Base-by-base conservation (phyloP, 2,888 invertebrate genomes). In the Mimachlamys varia region DNA sequence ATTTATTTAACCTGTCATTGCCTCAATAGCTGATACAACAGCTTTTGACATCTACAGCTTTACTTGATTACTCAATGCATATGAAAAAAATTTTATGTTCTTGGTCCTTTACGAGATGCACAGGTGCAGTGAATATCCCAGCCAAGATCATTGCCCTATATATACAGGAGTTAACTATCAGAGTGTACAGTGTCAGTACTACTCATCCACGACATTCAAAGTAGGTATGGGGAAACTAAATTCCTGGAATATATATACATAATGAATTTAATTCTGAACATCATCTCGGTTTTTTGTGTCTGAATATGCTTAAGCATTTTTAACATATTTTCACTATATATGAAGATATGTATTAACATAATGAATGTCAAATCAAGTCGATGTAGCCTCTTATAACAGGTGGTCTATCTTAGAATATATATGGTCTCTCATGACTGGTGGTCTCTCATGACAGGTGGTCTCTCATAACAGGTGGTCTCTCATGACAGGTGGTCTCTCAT, bases 211-310 rank as follows among this genome's bases (percentile, higher is more conserved):
- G 12, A 10, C 76, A 76, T 33, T 76, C 27, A 76, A 76, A 58
- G 58, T 58, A 58, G 58, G 76, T 76, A 76, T 27, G 76, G 33
- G 33, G 27, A 76, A 76, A 76, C 76, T 76, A 76, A 33, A 76
- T 76, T 76, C 76, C 76, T 0, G 33, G 76, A 76, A 76, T 76
- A 76, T 76, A 76, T 76, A 76, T 76, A 76, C 76, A 76, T 76
- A 76, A 76, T 76, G 76, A 33, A 76, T 76, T 76, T 76, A 33
- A 76, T 76, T 76, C 76, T 76, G 76, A 76, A 76, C 76, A 76
- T 33, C 33, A 33, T 76, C 33, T 76, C 13, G 22, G 15, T 12
- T 1, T 76, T 76, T 76, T 76, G 33, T 76, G 33, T 76, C 33
- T 58, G 33, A 22, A 33, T 76, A 76, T 27, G 76, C 76, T 76